Conservation (phyloP, 1,140 invertebrate species). For the Drosophila chauvacae region DNA sequence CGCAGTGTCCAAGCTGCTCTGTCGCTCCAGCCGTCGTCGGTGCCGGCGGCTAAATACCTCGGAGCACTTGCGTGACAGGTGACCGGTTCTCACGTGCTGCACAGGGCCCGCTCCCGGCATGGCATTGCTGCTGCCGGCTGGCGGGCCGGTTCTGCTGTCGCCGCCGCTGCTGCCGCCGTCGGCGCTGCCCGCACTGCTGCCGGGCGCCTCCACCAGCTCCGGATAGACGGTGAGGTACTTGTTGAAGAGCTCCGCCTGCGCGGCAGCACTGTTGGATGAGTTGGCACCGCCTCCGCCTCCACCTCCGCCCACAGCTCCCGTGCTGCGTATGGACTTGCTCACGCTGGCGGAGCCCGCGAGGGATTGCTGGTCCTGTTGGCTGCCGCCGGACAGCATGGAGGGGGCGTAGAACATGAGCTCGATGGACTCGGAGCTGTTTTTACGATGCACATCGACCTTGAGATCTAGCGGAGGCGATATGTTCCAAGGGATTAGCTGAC, state of each 20-base stretch:
- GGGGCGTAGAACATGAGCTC: slow-evolving; percentile 80
- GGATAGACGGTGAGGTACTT: slow-evolving; percentile 80
- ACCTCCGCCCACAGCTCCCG: slow-evolving; percentile 10
- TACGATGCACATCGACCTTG: slow-evolving; percentile 96
- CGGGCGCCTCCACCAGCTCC: slow-evolving; percentile 55
- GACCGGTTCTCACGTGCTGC: slow-evolving; percentile 49
- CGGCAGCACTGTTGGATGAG: slow-evolving; percentile 41
- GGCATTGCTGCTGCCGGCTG: not conserved
- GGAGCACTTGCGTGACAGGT: slow-evolving; percentile 73
- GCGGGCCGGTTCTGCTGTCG: slow-evolving; percentile 20
- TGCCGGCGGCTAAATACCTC: slow-evolving; percentile 78
- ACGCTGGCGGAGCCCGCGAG: slow-evolving; percentile 75
- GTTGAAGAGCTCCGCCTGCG: slow-evolving; percentile 56
- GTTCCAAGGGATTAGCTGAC: not conserved
- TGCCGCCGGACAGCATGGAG: slow-evolving; percentile 71
- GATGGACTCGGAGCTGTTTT: slow-evolving; percentile 95
- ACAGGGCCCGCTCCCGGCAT: not conserved
- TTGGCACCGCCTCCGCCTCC: slow-evolving; percentile 12
- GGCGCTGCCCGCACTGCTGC: slow-evolving; percentile 42
- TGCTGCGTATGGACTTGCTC: slow-evolving; percentile 71
- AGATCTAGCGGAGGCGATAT: slow-evolving; percentile 87
- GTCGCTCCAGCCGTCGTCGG: slow-evolving; percentile 69
- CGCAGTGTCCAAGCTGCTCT: slow-evolving; percentile 71
- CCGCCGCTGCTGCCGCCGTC: slow-evolving; percentile 40
- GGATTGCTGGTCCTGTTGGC: slow-evolving; percentile 79